Base-by-base conservation (phyloP, 2,888 invertebrate genomes). In the Allacma fusca region DNA sequence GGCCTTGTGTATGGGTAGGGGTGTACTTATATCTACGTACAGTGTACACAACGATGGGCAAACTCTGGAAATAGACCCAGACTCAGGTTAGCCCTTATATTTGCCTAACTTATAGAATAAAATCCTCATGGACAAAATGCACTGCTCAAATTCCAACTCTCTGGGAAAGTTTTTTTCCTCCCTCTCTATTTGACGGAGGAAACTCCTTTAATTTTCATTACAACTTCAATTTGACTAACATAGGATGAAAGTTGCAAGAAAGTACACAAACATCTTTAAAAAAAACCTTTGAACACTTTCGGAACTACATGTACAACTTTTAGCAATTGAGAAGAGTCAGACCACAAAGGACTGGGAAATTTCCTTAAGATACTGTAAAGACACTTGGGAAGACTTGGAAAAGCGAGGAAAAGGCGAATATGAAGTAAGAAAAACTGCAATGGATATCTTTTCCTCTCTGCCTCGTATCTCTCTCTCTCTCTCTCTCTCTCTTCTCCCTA, bases 201-300 rank as follows among this genome's bases (percentile, higher is more conserved):
- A 72, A 72, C 72, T 72, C 72, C 57, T 72, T 72, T 72, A 72
- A 72, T 72, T 72, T 72, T 72, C 72, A 72, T 72, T 72, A 72
- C 72, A 24, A 62, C 19, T 71, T 57, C 71, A 57, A 57, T 69
- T 69, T 69, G 13, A 69, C 69, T 40, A 34, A 67, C 19, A 29
- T 29, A 29, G 29, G 67, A 67, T 67, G 67, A 67, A 67, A 67
- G 29, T 29, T 57, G 21, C n/a, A 57, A 16, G 2, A 21, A 57
- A 19, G 57, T 57, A 34, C 34, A 34, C 34, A 23, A 4, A 64
- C 23, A 28, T 26, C 64, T 26, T 64, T 23, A 23, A 43, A 24
- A 24, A 44, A 70, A 70, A 29, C 68, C 68, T 68, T 68, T 68
- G 68, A 68, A 68, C 28, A 68, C 16, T 68, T 24, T 4, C 34